Evolutionary conservation across 2,888 invertebrate species (phyloP).

Genomic region (Subacronicta megacephala): DNA sequence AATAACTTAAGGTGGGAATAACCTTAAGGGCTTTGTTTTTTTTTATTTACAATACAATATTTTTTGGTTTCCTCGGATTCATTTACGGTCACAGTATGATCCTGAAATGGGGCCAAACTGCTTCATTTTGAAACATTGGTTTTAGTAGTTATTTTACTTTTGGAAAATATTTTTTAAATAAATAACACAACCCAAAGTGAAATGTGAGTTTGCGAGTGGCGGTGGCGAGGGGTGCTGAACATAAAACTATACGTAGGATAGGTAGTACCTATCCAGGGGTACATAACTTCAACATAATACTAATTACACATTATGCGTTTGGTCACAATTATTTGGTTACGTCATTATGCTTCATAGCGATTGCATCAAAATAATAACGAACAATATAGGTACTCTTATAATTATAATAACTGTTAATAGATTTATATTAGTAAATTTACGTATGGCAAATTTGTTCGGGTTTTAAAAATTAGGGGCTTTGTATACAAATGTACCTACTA

Average conservation of each 20-base stretch:
- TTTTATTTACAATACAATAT: no score
- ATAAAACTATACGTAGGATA: background rate
- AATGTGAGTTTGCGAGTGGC: background rate
- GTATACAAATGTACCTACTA: background rate
- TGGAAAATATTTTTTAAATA: background rate
- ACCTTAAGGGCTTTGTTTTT: no score
- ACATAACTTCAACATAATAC: no score
- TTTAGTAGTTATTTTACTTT: no score
- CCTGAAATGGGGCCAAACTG: no score
- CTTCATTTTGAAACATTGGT: no score
- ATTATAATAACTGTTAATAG: background rate
- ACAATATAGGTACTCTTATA: background rate
- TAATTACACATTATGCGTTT: slow-evolving; percentile 22
- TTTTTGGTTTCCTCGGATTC: no score
- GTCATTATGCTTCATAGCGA: slow-evolving; percentile 4
- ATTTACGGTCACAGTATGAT: no score
- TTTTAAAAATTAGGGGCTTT: background rate
- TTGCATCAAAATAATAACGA: slow-evolving; percentile 1
- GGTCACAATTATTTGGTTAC: slow-evolving; percentile 22
- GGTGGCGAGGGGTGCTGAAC: no score
- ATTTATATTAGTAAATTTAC: background rate
- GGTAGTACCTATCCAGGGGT: no score
- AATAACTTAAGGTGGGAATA: no score
- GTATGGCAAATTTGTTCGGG: slow-evolving; percentile 3
- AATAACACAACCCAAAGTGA: background rate